Conservation (phyloP, 2,113 vertebrate genomes). For the Rhabdornis inornatus region DNA sequence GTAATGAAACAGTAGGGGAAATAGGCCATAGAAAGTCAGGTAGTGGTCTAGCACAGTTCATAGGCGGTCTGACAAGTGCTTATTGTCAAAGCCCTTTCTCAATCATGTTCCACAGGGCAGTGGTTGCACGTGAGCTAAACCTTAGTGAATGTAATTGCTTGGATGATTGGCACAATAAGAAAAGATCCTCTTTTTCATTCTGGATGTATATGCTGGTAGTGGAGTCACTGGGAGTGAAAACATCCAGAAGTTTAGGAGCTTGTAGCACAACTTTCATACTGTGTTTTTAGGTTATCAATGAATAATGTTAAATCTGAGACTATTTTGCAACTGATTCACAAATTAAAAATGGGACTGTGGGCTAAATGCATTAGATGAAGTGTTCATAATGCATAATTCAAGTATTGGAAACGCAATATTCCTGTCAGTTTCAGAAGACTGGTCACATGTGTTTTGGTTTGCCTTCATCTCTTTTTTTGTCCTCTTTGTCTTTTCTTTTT, state of each 20-base stretch:
- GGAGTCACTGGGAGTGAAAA: neutral
- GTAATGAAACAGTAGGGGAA: neutral
- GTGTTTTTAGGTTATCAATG: neutral
- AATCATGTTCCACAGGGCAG: neutral
- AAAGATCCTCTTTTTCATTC: neutral
- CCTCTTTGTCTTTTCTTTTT: neutral
- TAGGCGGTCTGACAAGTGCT: neutral
- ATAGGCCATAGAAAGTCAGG: neutral
- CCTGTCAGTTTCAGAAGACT: neutral
- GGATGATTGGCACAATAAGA: neutral
- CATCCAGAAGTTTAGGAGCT: neutral
- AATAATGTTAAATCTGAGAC: neutral
- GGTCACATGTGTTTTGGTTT: neutral
- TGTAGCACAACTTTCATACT: neutral
- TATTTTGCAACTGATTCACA: neutral
- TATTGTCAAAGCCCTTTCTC: neutral
- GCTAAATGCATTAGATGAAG: neutral
- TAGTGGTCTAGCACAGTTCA: neutral
- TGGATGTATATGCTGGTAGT: neutral
- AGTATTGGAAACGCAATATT: neutral
- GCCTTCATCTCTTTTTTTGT: neutral
- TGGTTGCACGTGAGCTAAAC: neutral
- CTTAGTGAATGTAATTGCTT: neutral
- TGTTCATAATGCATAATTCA: constrained; percentile 6
- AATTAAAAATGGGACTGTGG: neutral